Base-by-base conservation (phyloP, 2,113 vertebrate species). In the Dipodomys spectabilis region DNA sequence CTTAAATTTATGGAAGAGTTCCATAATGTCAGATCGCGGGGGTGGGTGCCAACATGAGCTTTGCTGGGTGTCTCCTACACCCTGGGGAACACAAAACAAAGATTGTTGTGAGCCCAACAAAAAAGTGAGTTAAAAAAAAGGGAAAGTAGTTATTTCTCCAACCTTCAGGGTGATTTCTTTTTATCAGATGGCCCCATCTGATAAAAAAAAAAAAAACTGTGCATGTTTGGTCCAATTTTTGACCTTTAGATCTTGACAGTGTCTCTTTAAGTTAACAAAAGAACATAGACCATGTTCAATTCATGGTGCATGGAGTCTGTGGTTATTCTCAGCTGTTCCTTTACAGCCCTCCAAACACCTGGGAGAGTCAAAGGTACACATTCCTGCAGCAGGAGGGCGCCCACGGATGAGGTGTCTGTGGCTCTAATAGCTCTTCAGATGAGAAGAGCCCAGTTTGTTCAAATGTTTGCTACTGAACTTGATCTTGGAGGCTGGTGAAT, bases 291-390 rank as follows among this genome's bases (percentile, higher is more conserved):
- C 96, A 97, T 88, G 92, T 91, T 93, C 74, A 95, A 96, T 91
- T 91, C 97, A 87, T 94, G 97, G 94, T 97, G 96, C 97, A 97
- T 78, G 95, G 96, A 22, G 80, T 95, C 97, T 96, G 97, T 94
- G 82, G 82, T 92, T 95, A 96, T 39, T 39, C 88, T 90, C 96
- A 94, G 86, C 95, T 98, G 96, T 98, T 96, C 82, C 96, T 97
- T 97, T 96, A 96, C 92, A 97, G 97, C 95, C 96, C 73, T 30
- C 97, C 97, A 96, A 97, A 97, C 78, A 85, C 96, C 96, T 97
- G 95, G 96, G 94, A 97, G 96, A 97, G 96, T 95, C 91, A 96
- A 97, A 97, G 97, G 96, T 97, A 97, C 97, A 96, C 97, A 98
- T 97, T 91, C 80, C 97, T 69, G 93, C 98, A 96, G 83, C 95